These are phyloP conservation scores for Apis mellifera DNA, from an alignment of 1,140 invertebrate species.

Conservation along the genomic window DNA sequence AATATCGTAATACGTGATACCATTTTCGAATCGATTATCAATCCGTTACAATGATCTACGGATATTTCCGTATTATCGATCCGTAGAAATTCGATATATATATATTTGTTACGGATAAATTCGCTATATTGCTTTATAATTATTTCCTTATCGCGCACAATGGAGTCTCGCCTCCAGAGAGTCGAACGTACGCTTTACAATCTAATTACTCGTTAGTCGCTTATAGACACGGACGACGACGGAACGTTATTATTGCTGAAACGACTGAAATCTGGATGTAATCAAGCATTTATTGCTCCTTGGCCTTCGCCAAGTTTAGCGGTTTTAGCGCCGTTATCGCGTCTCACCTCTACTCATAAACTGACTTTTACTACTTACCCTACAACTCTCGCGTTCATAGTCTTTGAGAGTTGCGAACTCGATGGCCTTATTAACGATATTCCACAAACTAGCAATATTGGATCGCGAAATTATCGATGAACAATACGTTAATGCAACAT, in stretches of 20 bases:
- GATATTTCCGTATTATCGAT: no score
- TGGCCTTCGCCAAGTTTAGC: constrained; percentile 1
- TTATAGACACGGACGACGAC: neutral
- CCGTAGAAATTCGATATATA: no score
- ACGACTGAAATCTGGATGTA: constrained; percentile 24
- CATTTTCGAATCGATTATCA: no score
- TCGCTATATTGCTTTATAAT: constrained; percentile 6
- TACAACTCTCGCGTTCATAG: neutral
- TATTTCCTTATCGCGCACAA: neutral
- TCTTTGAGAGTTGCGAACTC: neutral
- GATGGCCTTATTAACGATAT: neutral
- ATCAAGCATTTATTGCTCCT: constrained; percentile 40
- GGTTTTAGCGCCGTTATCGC: constrained; percentile 17
- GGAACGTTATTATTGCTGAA: constrained; percentile 27
- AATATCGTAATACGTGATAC: no score
- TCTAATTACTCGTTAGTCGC: constrained; percentile 25
- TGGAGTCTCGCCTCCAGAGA: neutral
- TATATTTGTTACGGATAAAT: neutral
- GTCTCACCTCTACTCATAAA: constrained; percentile 21
- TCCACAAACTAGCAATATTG: neutral
- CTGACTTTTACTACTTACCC: constrained; percentile 33
- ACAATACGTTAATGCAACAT: neutral
- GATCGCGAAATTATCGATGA: neutral
- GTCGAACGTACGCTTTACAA: constrained; percentile 23
- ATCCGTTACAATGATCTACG: no score